Evolutionary conservation across 1,140 invertebrate species (phyloP).

Genomic region (Sycophaga agraensis): DNA sequence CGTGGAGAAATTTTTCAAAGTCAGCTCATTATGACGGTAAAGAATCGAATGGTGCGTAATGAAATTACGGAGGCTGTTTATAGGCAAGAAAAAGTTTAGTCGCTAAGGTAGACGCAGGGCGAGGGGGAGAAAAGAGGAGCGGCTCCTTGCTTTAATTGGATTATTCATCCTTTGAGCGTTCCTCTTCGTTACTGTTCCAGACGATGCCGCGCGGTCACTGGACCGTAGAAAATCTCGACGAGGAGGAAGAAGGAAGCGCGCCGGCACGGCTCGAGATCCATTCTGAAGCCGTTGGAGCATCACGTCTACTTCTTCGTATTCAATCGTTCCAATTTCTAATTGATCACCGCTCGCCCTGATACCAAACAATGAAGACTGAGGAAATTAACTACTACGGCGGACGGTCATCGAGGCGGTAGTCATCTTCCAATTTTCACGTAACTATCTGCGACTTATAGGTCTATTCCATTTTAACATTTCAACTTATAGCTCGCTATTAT

Average conservation of each 20-base stretch:
- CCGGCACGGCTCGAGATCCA: background rate
- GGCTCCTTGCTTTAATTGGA: conserved; percentile 40
- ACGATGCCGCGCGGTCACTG: conserved; percentile 26
- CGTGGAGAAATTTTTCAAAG: no score
- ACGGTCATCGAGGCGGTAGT: no score
- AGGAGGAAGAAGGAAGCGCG: conserved; percentile 13
- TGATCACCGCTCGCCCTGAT: background rate
- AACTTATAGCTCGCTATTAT: no score
- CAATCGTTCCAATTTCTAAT: conserved; percentile 23
- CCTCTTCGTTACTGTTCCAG: conserved; percentile 36
- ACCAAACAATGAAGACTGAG: background rate
- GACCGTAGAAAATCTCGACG: background rate
- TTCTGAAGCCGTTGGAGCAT: conserved; percentile 6
- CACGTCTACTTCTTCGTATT: conserved; percentile 9
- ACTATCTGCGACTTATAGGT: no score
- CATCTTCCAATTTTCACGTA: no score
- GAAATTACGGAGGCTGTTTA: no score
- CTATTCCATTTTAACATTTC: no score
- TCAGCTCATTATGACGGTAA: no score
- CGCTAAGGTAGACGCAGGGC: no score
- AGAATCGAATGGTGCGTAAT: no score
- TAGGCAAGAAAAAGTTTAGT: no score
- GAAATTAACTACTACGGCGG: no score
- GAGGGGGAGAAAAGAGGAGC: background rate
- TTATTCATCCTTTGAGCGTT: conserved; percentile 38